Percentiles rank a stretch among this genome's conserved stretches.
These are phyloP conservation scores for Myotis pilosus DNA, from an alignment of 2,797 vertebrate genomes.

Conservation along the genomic window DNA sequence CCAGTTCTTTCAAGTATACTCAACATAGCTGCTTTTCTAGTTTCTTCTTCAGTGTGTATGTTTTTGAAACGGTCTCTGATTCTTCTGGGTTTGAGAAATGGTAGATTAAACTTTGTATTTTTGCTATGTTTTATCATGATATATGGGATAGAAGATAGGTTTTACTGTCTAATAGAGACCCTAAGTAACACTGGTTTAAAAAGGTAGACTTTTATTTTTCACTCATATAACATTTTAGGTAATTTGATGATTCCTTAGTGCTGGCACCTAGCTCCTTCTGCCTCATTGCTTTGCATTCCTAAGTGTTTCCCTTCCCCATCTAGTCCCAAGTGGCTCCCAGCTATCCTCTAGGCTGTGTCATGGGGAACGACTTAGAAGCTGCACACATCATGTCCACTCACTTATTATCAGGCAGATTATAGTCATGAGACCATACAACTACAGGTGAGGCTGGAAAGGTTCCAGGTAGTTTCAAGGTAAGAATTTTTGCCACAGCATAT, in stretches of 20 bases:
- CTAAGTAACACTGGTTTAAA: background rate
- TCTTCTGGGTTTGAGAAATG: background rate
- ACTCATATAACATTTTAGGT: background rate
- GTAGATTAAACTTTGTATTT: background rate
- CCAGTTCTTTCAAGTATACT: background rate
- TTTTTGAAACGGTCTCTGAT: background rate
- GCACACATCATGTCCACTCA: background rate
- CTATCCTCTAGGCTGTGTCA: background rate
- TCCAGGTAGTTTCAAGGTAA: background rate
- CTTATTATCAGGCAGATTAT: background rate
- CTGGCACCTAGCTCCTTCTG: background rate
- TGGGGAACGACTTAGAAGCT: background rate
- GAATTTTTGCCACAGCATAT: background rate
- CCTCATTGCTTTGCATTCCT: background rate
- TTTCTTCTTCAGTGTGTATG: background rate
- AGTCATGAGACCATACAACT: background rate
- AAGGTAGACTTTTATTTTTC: background rate
- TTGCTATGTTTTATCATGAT: background rate
- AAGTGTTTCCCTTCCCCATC: too few species aligned
- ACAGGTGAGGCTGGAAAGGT: background rate
- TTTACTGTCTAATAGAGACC: background rate
- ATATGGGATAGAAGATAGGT: background rate
- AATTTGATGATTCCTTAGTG: background rate
- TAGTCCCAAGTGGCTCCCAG: too few species aligned
- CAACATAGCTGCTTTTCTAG: background rate